These are phyloP conservation scores for Torymus texanus DNA, from an alignment of 2,888 invertebrate genomes.

Conservation along the genomic window DNA sequence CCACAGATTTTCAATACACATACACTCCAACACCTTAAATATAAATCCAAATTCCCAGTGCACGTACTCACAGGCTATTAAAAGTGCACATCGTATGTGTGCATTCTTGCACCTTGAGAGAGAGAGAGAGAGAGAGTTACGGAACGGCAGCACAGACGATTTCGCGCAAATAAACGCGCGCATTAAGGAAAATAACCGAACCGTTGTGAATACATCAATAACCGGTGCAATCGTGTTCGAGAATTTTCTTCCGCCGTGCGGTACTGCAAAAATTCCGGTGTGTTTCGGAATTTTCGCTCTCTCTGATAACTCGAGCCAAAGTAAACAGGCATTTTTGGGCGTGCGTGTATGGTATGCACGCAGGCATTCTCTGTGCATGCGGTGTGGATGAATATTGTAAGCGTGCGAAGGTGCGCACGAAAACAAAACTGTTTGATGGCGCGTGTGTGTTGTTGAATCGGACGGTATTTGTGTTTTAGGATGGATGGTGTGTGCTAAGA, in stretches of 20 bases:
- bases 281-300: constrained; percentile 35
- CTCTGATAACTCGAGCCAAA: constrained; percentile 22
- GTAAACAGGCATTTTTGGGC: constrained; percentile 30
- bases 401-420: constrained; percentile 10
- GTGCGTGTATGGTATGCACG: neutral
- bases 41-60: too few relatives aligned
- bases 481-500: too few relatives aligned
- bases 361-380: neutral
- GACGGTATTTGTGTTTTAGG: neutral
- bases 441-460: neutral
- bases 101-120: constrained; percentile 10
- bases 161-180: constrained; percentile 28
- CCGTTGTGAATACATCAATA: neutral
- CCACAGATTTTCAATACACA: too few relatives aligned
- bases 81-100: neutral
- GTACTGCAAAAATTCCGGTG: neutral
- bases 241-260: too few relatives aligned
- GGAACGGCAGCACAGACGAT: constrained; percentile 1
- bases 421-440: neutral
- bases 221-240: neutral
- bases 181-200: constrained; percentile 29
- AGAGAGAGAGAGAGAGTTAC: too few relatives aligned
- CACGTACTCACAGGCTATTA: constrained; percentile 23
- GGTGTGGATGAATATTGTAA: neutral
- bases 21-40: too few relatives aligned